Conservation (phyloP, 2,797 vertebrate species). For the Epinephelus malabaricus region DNA sequence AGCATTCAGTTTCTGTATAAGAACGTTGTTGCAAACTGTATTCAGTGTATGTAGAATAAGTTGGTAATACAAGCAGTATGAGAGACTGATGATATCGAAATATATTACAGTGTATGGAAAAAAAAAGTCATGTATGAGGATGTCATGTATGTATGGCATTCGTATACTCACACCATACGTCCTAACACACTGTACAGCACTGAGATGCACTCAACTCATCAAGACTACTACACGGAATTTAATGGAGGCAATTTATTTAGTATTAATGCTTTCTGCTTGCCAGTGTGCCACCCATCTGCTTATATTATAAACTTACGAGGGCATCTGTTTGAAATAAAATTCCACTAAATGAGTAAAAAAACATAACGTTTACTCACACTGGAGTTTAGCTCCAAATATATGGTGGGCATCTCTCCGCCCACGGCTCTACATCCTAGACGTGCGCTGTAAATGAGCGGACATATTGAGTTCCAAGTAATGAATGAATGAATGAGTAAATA, state of each 20-base stretch:
- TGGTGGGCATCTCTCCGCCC: neutral
- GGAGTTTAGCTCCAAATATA: neutral
- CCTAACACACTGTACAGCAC: neutral
- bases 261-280: slow-evolving; percentile 6
- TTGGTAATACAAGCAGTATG: neutral
- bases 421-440: neutral
- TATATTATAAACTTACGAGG: neutral
- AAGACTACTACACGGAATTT: neutral
- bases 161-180: neutral
- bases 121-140: neutral
- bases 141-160: neutral
- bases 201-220: neutral
- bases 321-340: slow-evolving; percentile 10
- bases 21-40: neutral
- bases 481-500: slow-evolving; percentile 15
- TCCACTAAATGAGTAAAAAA: neutral
- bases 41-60: neutral
- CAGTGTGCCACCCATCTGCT: slow-evolving; percentile 16
- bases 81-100: neutral
- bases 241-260: slow-evolving; percentile 9
- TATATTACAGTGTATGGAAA: neutral
- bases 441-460: neutral
- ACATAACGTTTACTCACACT: neutral
- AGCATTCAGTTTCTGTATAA: neutral
- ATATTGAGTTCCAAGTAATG: slow-evolving; percentile 9